phyloP scores from a whole-genome alignment of 1,140 invertebrate genomes.

The Formica selysi region DNA sequence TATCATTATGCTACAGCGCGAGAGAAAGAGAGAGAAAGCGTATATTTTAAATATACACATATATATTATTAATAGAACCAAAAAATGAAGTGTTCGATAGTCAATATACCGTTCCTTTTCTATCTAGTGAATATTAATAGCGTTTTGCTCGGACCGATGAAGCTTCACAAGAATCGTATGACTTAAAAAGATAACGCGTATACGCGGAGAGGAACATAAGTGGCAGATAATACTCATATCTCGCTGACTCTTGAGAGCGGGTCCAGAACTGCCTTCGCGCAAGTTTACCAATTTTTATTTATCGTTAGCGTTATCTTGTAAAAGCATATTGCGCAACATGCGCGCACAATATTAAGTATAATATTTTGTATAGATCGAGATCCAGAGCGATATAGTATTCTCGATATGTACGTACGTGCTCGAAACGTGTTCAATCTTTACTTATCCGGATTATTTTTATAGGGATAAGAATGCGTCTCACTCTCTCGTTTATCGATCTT shows the following conservation, averaged over 20 bases:
- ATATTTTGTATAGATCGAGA: constrained; percentile 34
- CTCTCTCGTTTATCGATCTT: constrained; percentile 4
- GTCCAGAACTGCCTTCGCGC: background rate
- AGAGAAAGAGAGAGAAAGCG: no score
- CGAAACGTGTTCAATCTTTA: background rate
- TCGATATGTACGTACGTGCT: background rate
- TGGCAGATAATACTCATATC: constrained; percentile 22
- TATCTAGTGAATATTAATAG: constrained; percentile 65
- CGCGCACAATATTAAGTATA: constrained; percentile 17
- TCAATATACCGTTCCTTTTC: constrained; percentile 41
- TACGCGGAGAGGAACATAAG: constrained; percentile 27
- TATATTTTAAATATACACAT: constrained; percentile 8
- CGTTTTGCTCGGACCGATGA: constrained; percentile 57
- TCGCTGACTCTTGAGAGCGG: constrained; percentile 5
- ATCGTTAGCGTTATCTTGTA: constrained; percentile 33
- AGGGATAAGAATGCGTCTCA: background rate
- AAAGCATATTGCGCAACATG: constrained; percentile 18
- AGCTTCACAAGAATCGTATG: constrained; percentile 52
- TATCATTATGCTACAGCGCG: no score
- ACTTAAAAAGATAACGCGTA: constrained; percentile 42
- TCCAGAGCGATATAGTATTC: background rate
- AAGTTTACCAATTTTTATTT: constrained; percentile 37
- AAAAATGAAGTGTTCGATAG: constrained; percentile 67
- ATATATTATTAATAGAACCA: background rate
- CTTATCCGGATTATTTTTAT: constrained; percentile 23